Evolutionary conservation across 2,797 vertebrate species (phyloP), one percentile per base, ranked within the genome.

Genomic region (Malacoctenus gilli): DNA sequence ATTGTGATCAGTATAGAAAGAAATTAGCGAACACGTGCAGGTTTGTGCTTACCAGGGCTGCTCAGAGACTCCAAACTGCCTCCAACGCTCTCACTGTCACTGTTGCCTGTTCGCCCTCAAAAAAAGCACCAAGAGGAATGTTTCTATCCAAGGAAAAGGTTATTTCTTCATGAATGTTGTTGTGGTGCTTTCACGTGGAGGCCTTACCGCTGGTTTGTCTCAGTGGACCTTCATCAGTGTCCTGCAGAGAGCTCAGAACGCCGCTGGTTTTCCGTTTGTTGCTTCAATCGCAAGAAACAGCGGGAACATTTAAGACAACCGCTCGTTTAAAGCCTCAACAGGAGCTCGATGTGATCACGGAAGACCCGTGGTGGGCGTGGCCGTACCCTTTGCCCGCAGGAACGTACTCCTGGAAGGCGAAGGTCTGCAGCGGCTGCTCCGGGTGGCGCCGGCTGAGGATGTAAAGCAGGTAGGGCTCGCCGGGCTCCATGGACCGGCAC

Each of bases 11-110:
- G 47, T 8, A 22, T 9, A 11, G 10, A 47, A 43, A 57, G 4
- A 39, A 55, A 39, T n/a, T n/a, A n/a, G n/a, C n/a, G n/a, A n/a
- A n/a, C n/a, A n/a, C n/a, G n/a, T 2, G 21, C 0, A 30, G 30
- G n/a, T 1, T 19, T 48, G 15, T 16, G 16, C 76, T 75, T 73
- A 97, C 96, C 95, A 81, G 95, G 95, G 57, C 95, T 97, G n/a
- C 94, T 93, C 35, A 85, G 90, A 18, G 96, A 97, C 39, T 98
- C 96, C 0, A 87, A 79, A 62, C 93, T 92, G 8, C 93, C 94
- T 1, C 94, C 92, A 0, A 94, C 66, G 49, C 92, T 96, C 37
- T 98, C 96, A 4, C 70, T 77, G 77, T 95, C 95, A 15, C 92
- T 92, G 68, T 78, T 56, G 2, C 86, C 88, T 3, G 25, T 53